Evolutionary conservation across 2,797 vertebrate species (phyloP).

Genomic region (Rhinophrynus dorsalis): DNA sequence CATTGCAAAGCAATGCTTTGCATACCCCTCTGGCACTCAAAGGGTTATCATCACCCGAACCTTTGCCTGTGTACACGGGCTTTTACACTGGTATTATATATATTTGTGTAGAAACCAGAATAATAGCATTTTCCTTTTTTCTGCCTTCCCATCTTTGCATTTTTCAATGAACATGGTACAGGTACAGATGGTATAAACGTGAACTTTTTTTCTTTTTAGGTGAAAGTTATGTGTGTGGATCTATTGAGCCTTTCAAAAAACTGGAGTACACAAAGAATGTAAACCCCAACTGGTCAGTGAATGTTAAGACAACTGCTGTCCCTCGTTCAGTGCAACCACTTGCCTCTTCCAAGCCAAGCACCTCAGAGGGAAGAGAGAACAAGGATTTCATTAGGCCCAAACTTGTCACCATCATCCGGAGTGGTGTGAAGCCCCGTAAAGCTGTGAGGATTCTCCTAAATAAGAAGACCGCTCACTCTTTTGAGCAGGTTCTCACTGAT

Average conservation of each 20-base stretch:
- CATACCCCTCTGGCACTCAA: too few species aligned
- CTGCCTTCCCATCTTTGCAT: too few species aligned
- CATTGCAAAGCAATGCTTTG: too few species aligned
- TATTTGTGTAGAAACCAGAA: too few species aligned
- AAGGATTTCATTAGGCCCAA: slow-evolving; percentile 96
- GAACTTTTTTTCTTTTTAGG: slow-evolving; percentile 70
- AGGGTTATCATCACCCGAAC: too few species aligned
- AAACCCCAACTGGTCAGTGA: slow-evolving; percentile 96
- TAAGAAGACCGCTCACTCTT: slow-evolving; percentile 97
- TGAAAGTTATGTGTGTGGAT: slow-evolving; percentile 95
- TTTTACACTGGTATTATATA: too few species aligned
- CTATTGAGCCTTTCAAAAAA: slow-evolving; percentile 92
- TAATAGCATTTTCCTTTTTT: too few species aligned
- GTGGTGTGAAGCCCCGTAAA: slow-evolving; percentile 94
- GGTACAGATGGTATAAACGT: too few species aligned
- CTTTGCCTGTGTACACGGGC: too few species aligned
- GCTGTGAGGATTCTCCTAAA: slow-evolving; percentile 92
- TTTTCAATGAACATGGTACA: too few species aligned
- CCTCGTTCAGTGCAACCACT: slow-evolving; percentile 79
- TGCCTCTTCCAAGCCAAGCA: slow-evolving; percentile 75
- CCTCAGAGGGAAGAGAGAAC: slow-evolving; percentile 77
- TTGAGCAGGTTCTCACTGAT: slow-evolving; percentile 95
- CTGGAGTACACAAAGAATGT: slow-evolving; percentile 97
- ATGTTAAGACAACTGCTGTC: slow-evolving; percentile 74
- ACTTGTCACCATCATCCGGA: slow-evolving; percentile 94